phyloP scores from a whole-genome alignment of 2,888 invertebrate species.

The Phyto melanocephala region DNA sequence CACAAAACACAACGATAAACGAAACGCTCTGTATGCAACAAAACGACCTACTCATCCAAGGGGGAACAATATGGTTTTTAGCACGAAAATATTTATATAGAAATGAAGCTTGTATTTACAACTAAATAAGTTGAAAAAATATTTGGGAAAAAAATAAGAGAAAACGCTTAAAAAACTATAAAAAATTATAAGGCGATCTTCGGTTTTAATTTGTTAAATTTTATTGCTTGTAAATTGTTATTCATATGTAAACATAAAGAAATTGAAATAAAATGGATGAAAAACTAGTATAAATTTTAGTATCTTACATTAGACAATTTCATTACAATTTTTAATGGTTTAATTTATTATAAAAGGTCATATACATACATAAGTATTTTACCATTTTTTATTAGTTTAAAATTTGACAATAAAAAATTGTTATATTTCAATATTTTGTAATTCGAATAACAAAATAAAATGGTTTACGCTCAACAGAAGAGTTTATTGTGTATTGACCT shows the following conservation, averaged over 20 bases:
- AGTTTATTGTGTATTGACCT: background rate
- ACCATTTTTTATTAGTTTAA: background rate
- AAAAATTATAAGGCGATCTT: slow-evolving; percentile 7
- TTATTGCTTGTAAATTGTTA: slow-evolving; percentile 33
- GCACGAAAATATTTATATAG: too few species aligned
- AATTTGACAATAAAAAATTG: background rate
- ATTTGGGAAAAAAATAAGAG: slow-evolving; percentile 2
- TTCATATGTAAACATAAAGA: slow-evolving; percentile 20
- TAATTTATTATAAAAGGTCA: background rate
- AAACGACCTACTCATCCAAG: slow-evolving; percentile 4
- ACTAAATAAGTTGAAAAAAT: slow-evolving; percentile 25
- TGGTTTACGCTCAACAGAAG: background rate
- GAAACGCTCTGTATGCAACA: slow-evolving; percentile 6
- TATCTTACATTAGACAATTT: background rate
- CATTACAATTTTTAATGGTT: slow-evolving; percentile 14
- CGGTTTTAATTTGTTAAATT: slow-evolving; percentile 2
- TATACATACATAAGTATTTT: too few species aligned
- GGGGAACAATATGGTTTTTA: too few species aligned
- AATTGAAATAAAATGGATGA: background rate
- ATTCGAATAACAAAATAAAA: background rate
- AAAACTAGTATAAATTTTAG: background rate
- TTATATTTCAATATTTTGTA: background rate
- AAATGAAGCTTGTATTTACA: too few species aligned
- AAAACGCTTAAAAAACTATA: slow-evolving; percentile 57
- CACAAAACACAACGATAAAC: background rate